Base-by-base conservation (phyloP, 2,797 vertebrate species). In the Acanthopagrus latus region DNA sequence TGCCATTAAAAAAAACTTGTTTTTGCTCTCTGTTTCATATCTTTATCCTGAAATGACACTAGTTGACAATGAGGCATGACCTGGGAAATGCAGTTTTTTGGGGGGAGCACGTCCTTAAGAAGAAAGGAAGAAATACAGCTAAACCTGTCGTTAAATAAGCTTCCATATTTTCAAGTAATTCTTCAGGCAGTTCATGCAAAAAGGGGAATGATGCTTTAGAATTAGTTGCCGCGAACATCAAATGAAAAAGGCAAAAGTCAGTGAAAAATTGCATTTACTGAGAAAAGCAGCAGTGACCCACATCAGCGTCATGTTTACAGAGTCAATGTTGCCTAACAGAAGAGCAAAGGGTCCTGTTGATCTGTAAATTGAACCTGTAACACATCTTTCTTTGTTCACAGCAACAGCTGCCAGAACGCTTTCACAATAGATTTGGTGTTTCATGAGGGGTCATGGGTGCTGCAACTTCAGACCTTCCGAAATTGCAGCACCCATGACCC, bases 301-400 rank as follows among this genome's bases (percentile, higher is more conserved):
- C 55, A 25, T 60, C 14, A 33, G 8, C 43, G 44, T 29, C 0
- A 0, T 90, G 82, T 91, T 88, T 86, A 76, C 83, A 59, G 43
- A 86, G 83, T 90, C 84, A 92, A 76, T 54, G 92, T 94, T 92
- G 71, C 89, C 18, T 78, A 93, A 93, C 60, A 25, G 63, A 59
- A 72, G 71, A 83, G 76, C 68, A 70, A 80, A 92, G 82, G 91
- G 87, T 88, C 80, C 73, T 77, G 48, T 29, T 72, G 55, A 80
- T 85, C 67, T 78, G 18, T 55, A 76, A 71, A 83, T 70, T 48
- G 14, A 69, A 62, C 27, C 27, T 74, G 33, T 47, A 68, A 65
- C 55, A 58, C 41, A 57, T 58, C n/a, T 1, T 65, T 51, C 27
- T 81, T 86, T 78, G 48, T 71, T 78, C 25, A 27, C 3, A 71